A percentile compares a stretch with the other conserved stretches of the same genome.
Evolutionary conservation across 2,113 vertebrate genomes (phyloP).

Genomic region (Zingel zingel): DNA sequence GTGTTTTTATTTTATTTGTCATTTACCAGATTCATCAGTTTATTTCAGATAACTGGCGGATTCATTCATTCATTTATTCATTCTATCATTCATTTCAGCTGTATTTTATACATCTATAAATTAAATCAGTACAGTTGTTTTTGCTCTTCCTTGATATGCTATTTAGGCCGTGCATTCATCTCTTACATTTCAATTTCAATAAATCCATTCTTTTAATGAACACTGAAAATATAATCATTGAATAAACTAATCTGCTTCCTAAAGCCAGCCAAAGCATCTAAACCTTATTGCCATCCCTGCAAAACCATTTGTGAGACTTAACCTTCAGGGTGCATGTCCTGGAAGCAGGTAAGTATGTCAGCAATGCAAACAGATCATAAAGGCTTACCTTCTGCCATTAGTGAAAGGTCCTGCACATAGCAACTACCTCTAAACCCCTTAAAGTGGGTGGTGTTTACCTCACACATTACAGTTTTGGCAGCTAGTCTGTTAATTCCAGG

Average conservation of each 20-base stretch:
- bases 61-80: neutral
- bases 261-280: constrained; percentile 14
- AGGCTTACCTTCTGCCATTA: constrained; percentile 48
- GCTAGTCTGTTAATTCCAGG: constrained; percentile 30
- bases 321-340: constrained; percentile 52
- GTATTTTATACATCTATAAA: neutral
- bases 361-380: constrained; percentile 66
- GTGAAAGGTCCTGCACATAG: constrained; percentile 42
- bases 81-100: neutral
- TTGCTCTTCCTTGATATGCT: neutral
- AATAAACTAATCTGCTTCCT: constrained; percentile 2
- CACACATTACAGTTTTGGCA: constrained; percentile 33
- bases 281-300: constrained; percentile 16
- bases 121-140: neutral
- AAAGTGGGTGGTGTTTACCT: constrained; percentile 35
- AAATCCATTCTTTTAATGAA: neutral
- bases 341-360: constrained; percentile 64
- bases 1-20: neutral
- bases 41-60: neutral
- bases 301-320: constrained; percentile 51
- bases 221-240: neutral
- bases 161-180: neutral
- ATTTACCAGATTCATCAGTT: neutral
- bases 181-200: neutral
- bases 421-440: constrained; percentile 27